phyloP scores from a whole-genome alignment of 2,888 invertebrate genomes.

The Macrosiphum euphorbiae region DNA sequence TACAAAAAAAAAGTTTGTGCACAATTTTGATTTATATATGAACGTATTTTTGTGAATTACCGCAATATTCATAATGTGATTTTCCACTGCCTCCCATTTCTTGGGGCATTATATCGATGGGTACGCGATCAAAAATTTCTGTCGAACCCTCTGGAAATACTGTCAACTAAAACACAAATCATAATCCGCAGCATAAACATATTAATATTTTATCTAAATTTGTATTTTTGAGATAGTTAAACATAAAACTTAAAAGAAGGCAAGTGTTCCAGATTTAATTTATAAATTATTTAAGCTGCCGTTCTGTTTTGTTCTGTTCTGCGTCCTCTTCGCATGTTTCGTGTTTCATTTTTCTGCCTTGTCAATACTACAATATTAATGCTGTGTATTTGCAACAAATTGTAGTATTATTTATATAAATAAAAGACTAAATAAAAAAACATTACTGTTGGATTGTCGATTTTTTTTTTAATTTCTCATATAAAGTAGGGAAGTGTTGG shows the following conservation, averaged over 20 bases:
- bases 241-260: not conserved
- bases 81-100: constrained; percentile 49
- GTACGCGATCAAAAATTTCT: constrained; percentile 27
- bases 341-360: not conserved
- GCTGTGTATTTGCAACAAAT: not conserved
- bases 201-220: not conserved
- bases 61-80: constrained; percentile 23
- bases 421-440: not conserved
- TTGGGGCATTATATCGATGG: constrained; percentile 23
- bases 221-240: not conserved
- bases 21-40: not conserved
- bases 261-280: not conserved
- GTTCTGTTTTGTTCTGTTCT: not conserved
- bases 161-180: constrained; percentile 32
- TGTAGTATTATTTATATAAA: not conserved
- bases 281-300: not conserved
- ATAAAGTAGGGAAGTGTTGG: not conserved
- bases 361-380: not conserved
- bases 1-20: not conserved
- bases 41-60: constrained; percentile 27
- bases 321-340: not conserved
- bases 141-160: constrained; percentile 13
- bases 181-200: not conserved
- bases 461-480: not conserved
- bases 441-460: not conserved